A percentile compares a stretch with the other conserved stretches of the same genome.
Evolutionary conservation across 2,797 vertebrate genomes (phyloP).

Genomic region (Urosaurus nigricauda): DNA sequence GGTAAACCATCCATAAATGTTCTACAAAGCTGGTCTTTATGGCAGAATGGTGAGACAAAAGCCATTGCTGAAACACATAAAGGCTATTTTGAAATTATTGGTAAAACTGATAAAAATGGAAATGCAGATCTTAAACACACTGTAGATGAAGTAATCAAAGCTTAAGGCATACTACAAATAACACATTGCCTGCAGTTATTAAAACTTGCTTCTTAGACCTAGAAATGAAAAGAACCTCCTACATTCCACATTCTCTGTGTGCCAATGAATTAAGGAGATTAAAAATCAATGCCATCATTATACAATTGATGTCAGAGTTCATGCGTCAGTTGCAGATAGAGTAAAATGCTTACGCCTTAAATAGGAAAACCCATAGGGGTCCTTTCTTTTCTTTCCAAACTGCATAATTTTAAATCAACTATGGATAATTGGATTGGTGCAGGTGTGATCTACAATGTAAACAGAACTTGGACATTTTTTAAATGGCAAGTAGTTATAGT

Average conservation of each 20-base stretch:
- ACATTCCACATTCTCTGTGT: not conserved
- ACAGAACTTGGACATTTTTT: not conserved
- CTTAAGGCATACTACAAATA: not conserved
- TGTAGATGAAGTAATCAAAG: not conserved
- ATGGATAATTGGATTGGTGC: not conserved
- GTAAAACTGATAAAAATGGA: not conserved
- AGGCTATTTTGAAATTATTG: not conserved
- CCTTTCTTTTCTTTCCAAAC: slow-evolving; percentile 5
- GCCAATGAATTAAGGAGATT: slow-evolving; percentile 5
- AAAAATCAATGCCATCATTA: slow-evolving; percentile 25
- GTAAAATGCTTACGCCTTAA: slow-evolving; percentile 6
- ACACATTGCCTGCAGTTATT: not conserved
- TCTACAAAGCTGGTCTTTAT: no score
- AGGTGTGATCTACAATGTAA: slow-evolving; percentile 3
- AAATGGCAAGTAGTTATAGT: not conserved
- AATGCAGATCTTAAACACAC: not conserved
- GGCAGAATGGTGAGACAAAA: slow-evolving; percentile 50
- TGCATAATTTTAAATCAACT: slow-evolving; percentile 20
- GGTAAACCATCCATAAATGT: no score
- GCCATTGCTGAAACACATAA: not conserved
- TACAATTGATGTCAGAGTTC: slow-evolving; percentile 5
- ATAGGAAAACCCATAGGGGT: slow-evolving; percentile 10
- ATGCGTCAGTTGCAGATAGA: not conserved
- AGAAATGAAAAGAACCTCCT: not conserved
- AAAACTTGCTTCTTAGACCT: not conserved